Conservation (phyloP, 2,888 invertebrate genomes). For the Neoitamus cyanurus region DNA sequence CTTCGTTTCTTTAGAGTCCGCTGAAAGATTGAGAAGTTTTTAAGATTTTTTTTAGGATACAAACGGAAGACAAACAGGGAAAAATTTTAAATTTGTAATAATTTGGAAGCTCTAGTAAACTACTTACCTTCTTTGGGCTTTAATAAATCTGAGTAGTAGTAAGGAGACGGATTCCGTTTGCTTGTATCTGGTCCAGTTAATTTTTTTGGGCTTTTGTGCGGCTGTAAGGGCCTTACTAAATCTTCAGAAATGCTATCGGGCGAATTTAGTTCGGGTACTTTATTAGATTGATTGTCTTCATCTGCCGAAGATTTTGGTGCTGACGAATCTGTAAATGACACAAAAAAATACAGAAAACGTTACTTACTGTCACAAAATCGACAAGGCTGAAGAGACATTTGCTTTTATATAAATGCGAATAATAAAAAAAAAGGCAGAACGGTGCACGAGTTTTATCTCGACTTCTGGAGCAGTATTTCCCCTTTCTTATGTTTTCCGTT, state of each 20-base stretch:
- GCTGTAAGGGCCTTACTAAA: conserved; percentile 66
- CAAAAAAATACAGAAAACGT: background rate
- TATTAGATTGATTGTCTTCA: conserved; percentile 68
- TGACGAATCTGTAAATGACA: conserved; percentile 65
- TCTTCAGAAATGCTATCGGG: conserved; percentile 76
- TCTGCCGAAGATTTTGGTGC: conserved; percentile 70
- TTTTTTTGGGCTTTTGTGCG: conserved; percentile 65
- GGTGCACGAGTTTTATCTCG: background rate
- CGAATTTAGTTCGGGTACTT: conserved; percentile 73
- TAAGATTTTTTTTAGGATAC: background rate
- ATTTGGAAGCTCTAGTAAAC: background rate
- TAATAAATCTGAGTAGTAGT: conserved; percentile 84
- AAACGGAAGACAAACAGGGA: background rate
- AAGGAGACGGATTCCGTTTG: conserved; percentile 81
- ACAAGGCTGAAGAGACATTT: background rate
- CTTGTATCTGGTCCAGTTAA: conserved; percentile 59
- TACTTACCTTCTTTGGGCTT: conserved; percentile 63
- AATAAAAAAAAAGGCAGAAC: background rate
- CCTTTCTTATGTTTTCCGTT: background rate
- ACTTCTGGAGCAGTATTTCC: background rate
- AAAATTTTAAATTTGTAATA: background rate
- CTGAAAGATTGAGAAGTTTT: background rate
- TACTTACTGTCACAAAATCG: background rate
- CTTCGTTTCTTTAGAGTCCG: conserved; percentile 58
- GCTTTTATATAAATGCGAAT: background rate